Conservation (phyloP, 2,797 vertebrate genomes). For the Tapirus indicus region DNA sequence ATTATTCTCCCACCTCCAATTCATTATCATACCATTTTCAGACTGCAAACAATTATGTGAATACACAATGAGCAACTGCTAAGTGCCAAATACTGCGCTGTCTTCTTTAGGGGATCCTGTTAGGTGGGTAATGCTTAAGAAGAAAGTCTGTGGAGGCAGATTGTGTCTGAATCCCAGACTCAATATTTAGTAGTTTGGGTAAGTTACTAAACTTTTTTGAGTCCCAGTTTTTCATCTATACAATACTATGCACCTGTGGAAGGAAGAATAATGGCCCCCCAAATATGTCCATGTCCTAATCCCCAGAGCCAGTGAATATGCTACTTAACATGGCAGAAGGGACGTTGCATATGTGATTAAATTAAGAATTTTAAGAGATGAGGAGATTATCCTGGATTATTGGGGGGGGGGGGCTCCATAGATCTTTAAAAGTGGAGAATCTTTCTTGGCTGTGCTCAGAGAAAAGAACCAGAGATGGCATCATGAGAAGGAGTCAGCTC, state of each 20-base stretch:
- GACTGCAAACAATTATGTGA: not conserved
- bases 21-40: not conserved
- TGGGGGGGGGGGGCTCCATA: not conserved
- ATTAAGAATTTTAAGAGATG: constrained; percentile 7
- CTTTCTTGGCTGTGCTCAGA: not conserved
- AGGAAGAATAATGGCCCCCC: not conserved
- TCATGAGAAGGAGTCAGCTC: not conserved
- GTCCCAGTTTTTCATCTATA: not conserved
- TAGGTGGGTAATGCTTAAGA: not conserved
- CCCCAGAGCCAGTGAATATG: not conserved
- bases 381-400: not conserved
- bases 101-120: not conserved
- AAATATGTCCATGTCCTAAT: not conserved
- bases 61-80: not conserved
- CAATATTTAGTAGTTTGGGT: constrained; percentile 14
- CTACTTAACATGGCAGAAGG: not conserved
- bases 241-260: not conserved
- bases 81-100: not conserved
- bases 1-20: not conserved
- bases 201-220: not conserved
- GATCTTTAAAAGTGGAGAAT: not conserved
- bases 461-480: not conserved
- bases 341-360: not conserved
- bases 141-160: not conserved
- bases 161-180: not conserved